Base-by-base conservation (phyloP, 2,113 vertebrate genomes). In the Agelaius tricolor region DNA sequence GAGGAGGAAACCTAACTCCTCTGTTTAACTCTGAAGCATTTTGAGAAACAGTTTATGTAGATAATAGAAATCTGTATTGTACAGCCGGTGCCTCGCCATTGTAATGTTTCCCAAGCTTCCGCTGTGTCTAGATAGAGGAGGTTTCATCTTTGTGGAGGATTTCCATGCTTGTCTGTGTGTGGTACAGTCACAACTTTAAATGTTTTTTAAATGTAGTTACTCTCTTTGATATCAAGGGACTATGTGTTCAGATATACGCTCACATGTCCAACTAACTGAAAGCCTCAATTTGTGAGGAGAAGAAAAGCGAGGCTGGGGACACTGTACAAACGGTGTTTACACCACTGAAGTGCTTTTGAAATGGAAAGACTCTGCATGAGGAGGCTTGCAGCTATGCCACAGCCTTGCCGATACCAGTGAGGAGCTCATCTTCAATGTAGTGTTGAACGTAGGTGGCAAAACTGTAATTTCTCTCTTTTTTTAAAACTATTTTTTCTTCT, bases 401-500 rank as follows among this genome's bases (percentile, higher is more conserved):
- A 98, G 98, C 98, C 98, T 98, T 98, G 97, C 98, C 97, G 97
- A 98, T 98, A 98, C 97, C 98, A 98, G 98, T 97, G 97, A 98
- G 98, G 91, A 98, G 97, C 98, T 98, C 98, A 98, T 98, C 98
- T 98, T 98, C 98, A 98, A 98, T 98, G 98, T 98, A 96, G 98
- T 97, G 98, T 96, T 98, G 98, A 98, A 98, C 98, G 98, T 98
- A 98, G 98, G 98, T 98, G 98, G 98, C 98, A 98, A 98, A 98
- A 98, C 98, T 98, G 98, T 98, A 98, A 98, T 98, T 98, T 98
- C 97, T 97, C 97, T 98, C 98, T 98, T 98, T 98, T 97, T 98
- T 98, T 98, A 95, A 98, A 98, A 98, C 98, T 98, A 98, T 98
- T 98, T 98, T 98, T 98, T 98, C 98, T 98, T 98, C 98, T 98